Evolutionary conservation across 2,797 vertebrate species (phyloP), one percentile per base, ranked within the genome.

Genomic region (Gephyroberyx darwinii): DNA sequence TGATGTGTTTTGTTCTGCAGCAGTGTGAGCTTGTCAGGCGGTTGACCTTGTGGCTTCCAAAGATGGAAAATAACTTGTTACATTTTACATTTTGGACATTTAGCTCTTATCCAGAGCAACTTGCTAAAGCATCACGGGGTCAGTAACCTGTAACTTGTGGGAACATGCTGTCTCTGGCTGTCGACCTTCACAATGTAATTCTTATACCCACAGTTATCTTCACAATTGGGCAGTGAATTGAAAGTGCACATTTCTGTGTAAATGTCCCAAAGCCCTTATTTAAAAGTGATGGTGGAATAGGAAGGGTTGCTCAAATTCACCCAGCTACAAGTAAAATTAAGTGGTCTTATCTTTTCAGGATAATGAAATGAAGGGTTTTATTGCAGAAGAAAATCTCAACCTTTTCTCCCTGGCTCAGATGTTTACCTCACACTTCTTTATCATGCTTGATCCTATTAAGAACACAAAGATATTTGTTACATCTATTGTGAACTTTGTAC

Each of bases 41-140:
- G 48, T 10, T 66, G 77, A 85, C 83, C 61, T 77, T 74, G 19
- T 53, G 19, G 7, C 10, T 13, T 26, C 19, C 8, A 16, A n/a
- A 58, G 50, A 9, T 31, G 37, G 51, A n/a, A 56, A 56, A 26
- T n/a, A 47, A 58, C 26, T 75, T 50, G 53, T 58, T 57, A 35
- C 8, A 19, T 58, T 73, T 51, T 57, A n/a, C 30, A 31, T 66
- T 69, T 61, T 16, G 10, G 54, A 63, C 33, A 50, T 59, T 56
- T 3, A 9, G 33, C 9, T 56, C 37, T 61, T 57, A 26, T 30
- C 71, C 37, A 59, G 22, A 58, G 26, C 51, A 60, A 48, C 52
- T 64, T 65, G 52, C 6, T 26, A 1, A 50, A 19, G 47, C 5
- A 50, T 2, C 17, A 50, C 2, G 47, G 6, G 65, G 67, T 59